phyloP scores from a whole-genome alignment of 2,797 vertebrate species.

The Fistularia tabacaria region DNA sequence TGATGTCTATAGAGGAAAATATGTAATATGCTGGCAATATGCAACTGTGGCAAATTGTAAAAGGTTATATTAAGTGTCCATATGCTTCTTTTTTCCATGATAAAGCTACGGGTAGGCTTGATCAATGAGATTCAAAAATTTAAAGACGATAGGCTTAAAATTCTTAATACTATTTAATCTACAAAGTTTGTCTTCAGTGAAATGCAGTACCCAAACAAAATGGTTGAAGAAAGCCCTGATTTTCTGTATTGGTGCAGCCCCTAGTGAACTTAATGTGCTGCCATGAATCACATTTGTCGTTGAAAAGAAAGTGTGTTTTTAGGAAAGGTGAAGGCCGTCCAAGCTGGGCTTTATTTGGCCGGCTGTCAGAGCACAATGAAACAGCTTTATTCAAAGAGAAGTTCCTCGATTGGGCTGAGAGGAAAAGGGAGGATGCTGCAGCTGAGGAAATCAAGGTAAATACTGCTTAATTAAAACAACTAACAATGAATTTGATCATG shows the following conservation, averaged over 20 bases:
- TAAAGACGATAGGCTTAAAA: too few relatives aligned
- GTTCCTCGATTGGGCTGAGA: conserved; percentile 82
- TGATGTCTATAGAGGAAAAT: too few relatives aligned
- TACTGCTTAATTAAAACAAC: background rate
- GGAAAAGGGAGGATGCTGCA: conserved; percentile 68
- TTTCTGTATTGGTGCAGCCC: background rate
- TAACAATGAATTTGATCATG: background rate
- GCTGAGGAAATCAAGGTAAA: conserved; percentile 74
- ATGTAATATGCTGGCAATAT: too few relatives aligned
- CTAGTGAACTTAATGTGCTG: background rate
- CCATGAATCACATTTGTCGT: background rate
- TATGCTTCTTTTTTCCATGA: too few relatives aligned
- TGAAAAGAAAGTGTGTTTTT: conserved; percentile 7
- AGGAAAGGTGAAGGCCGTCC: conserved; percentile 77
- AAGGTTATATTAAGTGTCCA: too few relatives aligned
- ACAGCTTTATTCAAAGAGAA: conserved; percentile 82
- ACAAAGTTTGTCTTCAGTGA: too few relatives aligned
- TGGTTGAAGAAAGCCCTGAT: background rate
- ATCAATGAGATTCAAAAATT: too few relatives aligned
- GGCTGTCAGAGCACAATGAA: conserved; percentile 82
- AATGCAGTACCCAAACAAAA: too few relatives aligned
- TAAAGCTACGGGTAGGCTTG: too few relatives aligned
- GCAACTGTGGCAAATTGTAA: too few relatives aligned
- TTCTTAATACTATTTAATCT: too few relatives aligned
- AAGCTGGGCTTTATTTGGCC: conserved; percentile 77